Percentiles rank a stretch among this genome's conserved stretches.
Conservation (phyloP, 2,797 vertebrate species). For the Peromyscus eremicus region DNA sequence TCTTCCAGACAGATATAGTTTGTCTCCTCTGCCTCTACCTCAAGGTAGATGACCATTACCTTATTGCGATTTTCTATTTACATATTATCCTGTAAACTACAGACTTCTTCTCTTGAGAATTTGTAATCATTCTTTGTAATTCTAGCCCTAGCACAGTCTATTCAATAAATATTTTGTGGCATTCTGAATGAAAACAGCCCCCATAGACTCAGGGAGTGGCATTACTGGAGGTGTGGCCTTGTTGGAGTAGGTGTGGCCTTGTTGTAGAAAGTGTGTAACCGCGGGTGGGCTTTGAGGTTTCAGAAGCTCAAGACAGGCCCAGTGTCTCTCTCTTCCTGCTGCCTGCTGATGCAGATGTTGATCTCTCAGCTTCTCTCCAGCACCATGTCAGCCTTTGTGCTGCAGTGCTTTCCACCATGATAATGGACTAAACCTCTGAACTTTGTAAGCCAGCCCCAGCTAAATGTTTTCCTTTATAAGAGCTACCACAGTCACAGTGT, state of each 20-base stretch:
- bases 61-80: background rate
- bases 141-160: background rate
- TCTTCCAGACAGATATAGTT: background rate
- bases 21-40: background rate
- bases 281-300: background rate
- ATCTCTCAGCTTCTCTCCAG: background rate
- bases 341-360: background rate
- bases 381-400: background rate
- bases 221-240: background rate
- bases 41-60: background rate
- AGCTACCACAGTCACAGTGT: background rate
- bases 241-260: background rate
- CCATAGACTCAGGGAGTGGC: background rate
- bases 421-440: background rate
- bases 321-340: background rate
- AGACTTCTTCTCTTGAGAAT: background rate
- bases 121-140: slow-evolving; percentile 52
- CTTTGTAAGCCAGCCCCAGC: background rate
- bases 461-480: background rate
- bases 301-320: background rate
- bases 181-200: background rate
- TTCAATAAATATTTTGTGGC: background rate
- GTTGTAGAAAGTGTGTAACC: background rate
- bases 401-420: background rate
- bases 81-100: background rate